phyloP scores from a whole-genome alignment of 2,797 vertebrate species.

The Pteropus rufus region DNA sequence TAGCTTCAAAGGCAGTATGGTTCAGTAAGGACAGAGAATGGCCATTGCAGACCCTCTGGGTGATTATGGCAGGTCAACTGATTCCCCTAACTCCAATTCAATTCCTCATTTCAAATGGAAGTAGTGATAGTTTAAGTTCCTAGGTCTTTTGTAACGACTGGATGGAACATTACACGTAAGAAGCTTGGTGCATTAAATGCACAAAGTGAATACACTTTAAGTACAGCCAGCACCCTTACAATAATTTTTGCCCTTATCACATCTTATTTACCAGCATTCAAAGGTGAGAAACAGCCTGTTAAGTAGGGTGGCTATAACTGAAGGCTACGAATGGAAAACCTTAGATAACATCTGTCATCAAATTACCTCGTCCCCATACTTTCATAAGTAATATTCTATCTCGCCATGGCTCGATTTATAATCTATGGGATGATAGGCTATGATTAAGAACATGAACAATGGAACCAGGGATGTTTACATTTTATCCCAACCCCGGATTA shows the following conservation, averaged over 20 bases:
- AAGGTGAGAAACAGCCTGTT: background rate
- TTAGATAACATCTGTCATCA: background rate
- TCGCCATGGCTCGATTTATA: background rate
- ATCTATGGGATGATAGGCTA: background rate
- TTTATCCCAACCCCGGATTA: background rate
- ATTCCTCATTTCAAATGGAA: background rate
- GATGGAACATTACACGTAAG: too few species aligned
- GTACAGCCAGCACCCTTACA: too few species aligned
- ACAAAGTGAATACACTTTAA: fast-evolving
- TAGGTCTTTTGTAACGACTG: fast-evolving
- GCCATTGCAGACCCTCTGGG: background rate
- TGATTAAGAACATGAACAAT: background rate
- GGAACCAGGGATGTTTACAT: background rate
- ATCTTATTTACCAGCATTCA: background rate
- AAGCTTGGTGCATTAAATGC: too few species aligned
- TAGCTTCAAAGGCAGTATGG: background rate
- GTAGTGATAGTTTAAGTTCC: background rate
- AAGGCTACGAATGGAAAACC: background rate
- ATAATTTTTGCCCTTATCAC: too few species aligned
- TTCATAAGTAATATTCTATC: background rate
- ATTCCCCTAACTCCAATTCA: background rate
- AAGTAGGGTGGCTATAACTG: background rate
- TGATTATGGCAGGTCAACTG: background rate
- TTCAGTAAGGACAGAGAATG: background rate
- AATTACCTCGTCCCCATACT: background rate